Base-by-base conservation (phyloP, 1,140 invertebrate species). In the Lepidostoma basale region DNA sequence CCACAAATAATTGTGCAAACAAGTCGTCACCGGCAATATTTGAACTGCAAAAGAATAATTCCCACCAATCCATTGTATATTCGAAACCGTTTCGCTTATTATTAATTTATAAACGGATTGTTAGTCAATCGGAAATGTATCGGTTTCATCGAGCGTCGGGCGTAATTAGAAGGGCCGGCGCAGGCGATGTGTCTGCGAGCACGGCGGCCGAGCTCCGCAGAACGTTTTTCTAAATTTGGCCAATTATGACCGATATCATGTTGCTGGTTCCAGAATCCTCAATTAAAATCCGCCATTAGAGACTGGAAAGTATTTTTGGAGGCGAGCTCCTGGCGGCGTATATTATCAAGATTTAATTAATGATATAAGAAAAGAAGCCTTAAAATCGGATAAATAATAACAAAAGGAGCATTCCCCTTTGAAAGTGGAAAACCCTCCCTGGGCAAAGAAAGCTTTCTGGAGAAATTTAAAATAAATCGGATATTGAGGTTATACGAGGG, bases 361-460 rank as follows among this genome's bases (percentile, higher is more conserved):
- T 62, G 44, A 62, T 62, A 62, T 47, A 62, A 62, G 44, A 47
- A 62, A 45, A 30, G 39, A 47, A 30, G 60, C 44, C 44, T 25
- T 45, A 47, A 60, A 62, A 62, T 47, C 22, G 25, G 25, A 45
- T 62, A 62, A 47, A 30, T 47, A 62, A 62, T 40, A 62, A 47
- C 60, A 62, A 62, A 47, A 33, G 60, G 28, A 47, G 45, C 10
- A 45, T 47, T 33, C 26, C 20, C 30, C 54, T 36, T 39, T 39
- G 8, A n/a, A n/a, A 16, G 28, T 16, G 14, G 28, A 58, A 58
- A 58, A 36, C 12, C 22, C 14, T 4, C 12, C 22, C 14, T 4
- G 18, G 16, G 20, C 44, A 47, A 45, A 47, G 20, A 47, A 23
- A 47, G 14, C 4, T 20, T 28, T 30, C 47, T 52, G n/a, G 10